phyloP scores from a whole-genome alignment of 1,140 invertebrate genomes.

The Hetaerina americana region DNA sequence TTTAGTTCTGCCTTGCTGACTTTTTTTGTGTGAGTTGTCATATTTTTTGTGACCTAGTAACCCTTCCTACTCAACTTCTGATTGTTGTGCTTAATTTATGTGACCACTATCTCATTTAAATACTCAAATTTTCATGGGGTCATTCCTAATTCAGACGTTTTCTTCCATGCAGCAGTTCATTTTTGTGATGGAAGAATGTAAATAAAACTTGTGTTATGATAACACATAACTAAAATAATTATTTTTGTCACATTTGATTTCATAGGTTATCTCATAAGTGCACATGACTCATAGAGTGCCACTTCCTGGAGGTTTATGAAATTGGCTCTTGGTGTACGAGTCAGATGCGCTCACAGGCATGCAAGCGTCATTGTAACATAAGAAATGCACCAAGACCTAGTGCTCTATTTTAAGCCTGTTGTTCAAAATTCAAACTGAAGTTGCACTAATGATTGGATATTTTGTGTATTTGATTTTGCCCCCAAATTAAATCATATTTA shows the following conservation, averaged over 20 bases:
- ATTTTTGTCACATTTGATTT: constrained; percentile 1
- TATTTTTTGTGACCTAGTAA: background rate
- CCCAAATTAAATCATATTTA: background rate
- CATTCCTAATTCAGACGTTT: background rate
- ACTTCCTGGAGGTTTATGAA: background rate
- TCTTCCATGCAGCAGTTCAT: background rate
- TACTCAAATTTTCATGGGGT: background rate
- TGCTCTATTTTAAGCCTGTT: background rate
- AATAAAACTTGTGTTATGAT: constrained; percentile 1
- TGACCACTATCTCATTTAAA: background rate
- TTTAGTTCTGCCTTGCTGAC: background rate
- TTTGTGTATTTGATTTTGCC: background rate
- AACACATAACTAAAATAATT: constrained; percentile 1
- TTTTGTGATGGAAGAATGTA: background rate
- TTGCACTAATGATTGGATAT: background rate
- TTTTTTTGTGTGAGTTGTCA: background rate
- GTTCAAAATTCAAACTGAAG: background rate
- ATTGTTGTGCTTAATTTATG: background rate
- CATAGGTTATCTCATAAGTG: background rate
- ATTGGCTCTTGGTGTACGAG: background rate
- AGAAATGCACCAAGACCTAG: background rate
- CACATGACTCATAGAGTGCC: background rate
- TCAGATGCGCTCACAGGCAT: background rate
- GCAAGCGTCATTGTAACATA: background rate
- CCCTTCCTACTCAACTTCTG: background rate